Evolutionary conservation across 2,113 vertebrate genomes (phyloP).

Genomic region (Todiramphus saurophagus): DNA sequence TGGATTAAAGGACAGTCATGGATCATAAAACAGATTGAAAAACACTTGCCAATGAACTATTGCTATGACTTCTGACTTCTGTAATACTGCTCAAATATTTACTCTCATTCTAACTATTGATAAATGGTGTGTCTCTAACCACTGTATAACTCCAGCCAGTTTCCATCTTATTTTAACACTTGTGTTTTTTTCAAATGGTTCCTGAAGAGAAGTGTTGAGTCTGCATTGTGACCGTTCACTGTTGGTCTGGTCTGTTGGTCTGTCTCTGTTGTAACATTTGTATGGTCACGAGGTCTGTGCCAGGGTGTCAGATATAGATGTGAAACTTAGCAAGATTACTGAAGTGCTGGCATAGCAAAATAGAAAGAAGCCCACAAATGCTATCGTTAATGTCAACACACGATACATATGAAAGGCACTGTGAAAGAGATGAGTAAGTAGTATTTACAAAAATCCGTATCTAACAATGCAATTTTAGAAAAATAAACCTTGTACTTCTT

Average conservation of each 20-base stretch:
- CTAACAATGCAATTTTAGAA: not conserved
- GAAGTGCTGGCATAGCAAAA: not conserved
- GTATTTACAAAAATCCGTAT: not conserved
- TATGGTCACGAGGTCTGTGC: not conserved
- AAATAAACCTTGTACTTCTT: not conserved
- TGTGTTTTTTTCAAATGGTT: not conserved
- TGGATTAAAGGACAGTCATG: not conserved
- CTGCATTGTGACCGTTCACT: not conserved
- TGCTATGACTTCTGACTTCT: not conserved
- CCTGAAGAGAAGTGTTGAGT: not conserved
- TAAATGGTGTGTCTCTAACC: not conserved
- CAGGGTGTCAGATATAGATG: not conserved
- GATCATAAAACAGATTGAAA: not conserved
- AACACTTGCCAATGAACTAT: not conserved
- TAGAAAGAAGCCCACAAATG: not conserved
- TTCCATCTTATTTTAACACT: not conserved
- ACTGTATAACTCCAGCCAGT: not conserved
- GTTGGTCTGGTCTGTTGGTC: not conserved
- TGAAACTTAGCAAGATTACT: not conserved
- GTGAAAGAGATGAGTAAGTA: not conserved
- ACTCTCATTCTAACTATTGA: not conserved
- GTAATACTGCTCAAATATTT: constrained; percentile 16
- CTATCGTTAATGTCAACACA: not conserved
- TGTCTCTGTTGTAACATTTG: not conserved
- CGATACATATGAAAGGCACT: not conserved